Evolutionary conservation across 1,140 invertebrate species (phyloP), one percentile per base, ranked within the genome.

Genomic region (Drosophila trapezifrons): DNA sequence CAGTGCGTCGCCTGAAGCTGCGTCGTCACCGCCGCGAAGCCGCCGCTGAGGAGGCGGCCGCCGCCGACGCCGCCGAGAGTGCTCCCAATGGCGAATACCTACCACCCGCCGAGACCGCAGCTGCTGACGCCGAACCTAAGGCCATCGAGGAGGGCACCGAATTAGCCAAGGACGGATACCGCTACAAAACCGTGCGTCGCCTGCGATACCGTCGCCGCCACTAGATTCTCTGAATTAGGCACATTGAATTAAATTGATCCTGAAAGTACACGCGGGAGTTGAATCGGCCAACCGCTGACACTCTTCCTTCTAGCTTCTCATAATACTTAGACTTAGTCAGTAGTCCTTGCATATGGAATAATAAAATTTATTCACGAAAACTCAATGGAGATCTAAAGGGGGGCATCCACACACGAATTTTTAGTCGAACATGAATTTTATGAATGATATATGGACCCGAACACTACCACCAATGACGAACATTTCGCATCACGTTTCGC

Each of bases 201-300:
- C 66, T 91, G 27, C 84, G 83, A 56, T 91, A 89, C 54, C 90
- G 90, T 71, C 70, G 81, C 51, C 90, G 86, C 25, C 83, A 91
- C 69, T 91, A 90, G 73, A 54, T 29, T 22, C 7, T 8, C 65
- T 49, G 65, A 67, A 58, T 56, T 79, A 70, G 67, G 57, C 59
- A 52, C 45, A 83, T 89, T 89, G 84, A 89, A 78, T 77, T 84
- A 89, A 84, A 89, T 89, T 89, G 84, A 89, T 84, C 84, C 84
- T 80, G 77, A 70, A 58, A 89, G 80, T 89, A 84, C 74, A 84
- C 49, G 49, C 18, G 18, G 20, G 27, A 47, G 25, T 71, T 37
- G 5, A 40, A 9, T 17, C 40, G 17, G 20, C 27, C 20, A 22
- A 13, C 17, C 6, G 43, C 49, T 55, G 77, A 12, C 32, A 35